Evolutionary conservation across 2,113 vertebrate species (phyloP), one percentile per base, ranked within the genome.

Genomic region (Siniperca chuatsi): DNA sequence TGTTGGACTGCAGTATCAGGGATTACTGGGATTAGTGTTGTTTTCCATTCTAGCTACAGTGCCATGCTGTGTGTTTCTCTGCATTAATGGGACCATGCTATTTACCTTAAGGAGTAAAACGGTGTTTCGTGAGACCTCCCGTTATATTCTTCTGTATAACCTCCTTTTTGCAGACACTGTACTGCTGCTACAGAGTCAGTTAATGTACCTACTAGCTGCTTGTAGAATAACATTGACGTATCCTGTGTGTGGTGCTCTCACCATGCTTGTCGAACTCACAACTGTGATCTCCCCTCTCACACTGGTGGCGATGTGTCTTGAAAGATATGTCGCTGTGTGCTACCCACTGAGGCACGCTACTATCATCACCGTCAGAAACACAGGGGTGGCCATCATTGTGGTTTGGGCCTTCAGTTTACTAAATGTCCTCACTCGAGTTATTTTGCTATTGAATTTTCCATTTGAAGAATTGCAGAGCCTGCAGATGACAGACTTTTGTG

Each of bases 241-340:
- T 57, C 82, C 87, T 18, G n/a, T 87, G 0, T 95, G 94, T 74
- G 64, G 57, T 0, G 0, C 75, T 10, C 70, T 93, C 1, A 12
- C 3, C 9, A 21, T 91, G 64, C 4, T 90, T 1, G 0, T 62
- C 2, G 21, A 1, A 0, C 44, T 88, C 8, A 80, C 83, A 0
- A 62, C 2, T 6, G 37, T 23, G 0, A 52, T 89, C 6, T 92
- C 93, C 6, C 94, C 94, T 44, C 82, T 94, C 2, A 94, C 80
- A 2, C 78, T 95, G 79, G 80, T 90, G 29, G n/a, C 92, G 70
- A 95, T 95, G 94, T 94, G 90, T 50, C 21, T 94, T 68, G 94
- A 95, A 89, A 82, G 92, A 4, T 95, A 81, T n/a, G 89, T 93
- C 25, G 94, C 94, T 13, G 92, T 95, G 62, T 93, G 94, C 37